Conservation (phyloP, 1,140 invertebrate species). For the Coelopa frigida region DNA sequence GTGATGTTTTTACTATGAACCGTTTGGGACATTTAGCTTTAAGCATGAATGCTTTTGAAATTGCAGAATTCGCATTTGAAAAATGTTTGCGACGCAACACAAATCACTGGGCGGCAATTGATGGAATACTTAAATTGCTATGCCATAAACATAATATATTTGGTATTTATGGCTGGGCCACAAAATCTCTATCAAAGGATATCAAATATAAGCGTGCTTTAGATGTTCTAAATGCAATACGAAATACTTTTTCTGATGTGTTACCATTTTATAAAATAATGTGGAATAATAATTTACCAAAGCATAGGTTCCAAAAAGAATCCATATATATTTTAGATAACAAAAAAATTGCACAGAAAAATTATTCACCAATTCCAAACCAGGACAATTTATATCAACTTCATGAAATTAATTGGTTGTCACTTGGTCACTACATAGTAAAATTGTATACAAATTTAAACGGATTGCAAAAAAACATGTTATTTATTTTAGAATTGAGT, state of each 20-base stretch:
- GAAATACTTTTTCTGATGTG: conserved; percentile 9
- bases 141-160: conserved; percentile 20
- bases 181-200: conserved; percentile 13
- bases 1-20: conserved; percentile 79
- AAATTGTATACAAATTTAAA: too few relatives aligned
- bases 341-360: too few relatives aligned
- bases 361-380: too few relatives aligned
- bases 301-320: too few relatives aligned
- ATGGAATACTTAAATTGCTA: conserved; percentile 19
- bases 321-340: too few relatives aligned
- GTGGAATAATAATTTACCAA: too few relatives aligned
- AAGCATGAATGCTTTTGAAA: conserved; percentile 59
- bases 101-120: conserved; percentile 68
- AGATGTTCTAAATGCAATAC: conserved; percentile 13
- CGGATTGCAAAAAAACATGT: too few relatives aligned
- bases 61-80: conserved; percentile 73
- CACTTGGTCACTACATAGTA: too few relatives aligned
- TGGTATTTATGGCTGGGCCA: conserved; percentile 18
- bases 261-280: conserved; percentile 10
- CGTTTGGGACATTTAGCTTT: conserved; percentile 68
- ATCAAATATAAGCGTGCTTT: conserved; percentile 10
- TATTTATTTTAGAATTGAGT: too few relatives aligned
- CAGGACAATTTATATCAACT: too few relatives aligned
- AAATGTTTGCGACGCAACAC: conserved; percentile 71
- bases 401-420: too few relatives aligned